A percentile compares a stretch with the other conserved stretches of the same genome.
Evolutionary conservation across 2,113 vertebrate species (phyloP).

Genomic region (Nyctibius bracteatus): DNA sequence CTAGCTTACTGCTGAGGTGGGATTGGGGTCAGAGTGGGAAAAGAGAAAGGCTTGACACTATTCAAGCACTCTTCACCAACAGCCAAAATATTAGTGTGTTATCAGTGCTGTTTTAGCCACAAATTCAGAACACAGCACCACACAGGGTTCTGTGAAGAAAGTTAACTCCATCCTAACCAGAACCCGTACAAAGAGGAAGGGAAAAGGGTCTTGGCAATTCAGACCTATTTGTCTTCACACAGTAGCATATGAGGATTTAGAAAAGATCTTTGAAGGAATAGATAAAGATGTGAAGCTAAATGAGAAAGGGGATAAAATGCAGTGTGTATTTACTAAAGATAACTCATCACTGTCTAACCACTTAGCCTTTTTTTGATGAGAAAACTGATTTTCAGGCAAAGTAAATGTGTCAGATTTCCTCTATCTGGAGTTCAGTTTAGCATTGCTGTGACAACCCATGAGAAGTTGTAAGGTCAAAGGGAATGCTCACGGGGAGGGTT

Average conservation of each 20-base stretch:
- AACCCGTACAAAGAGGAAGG: neutral
- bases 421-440: conserved; percentile 22
- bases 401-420: conserved; percentile 26
- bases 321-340: conserved; percentile 1
- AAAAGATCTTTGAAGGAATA: conserved; percentile 4
- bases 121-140: neutral
- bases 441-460: conserved; percentile 7
- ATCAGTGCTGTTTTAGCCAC: neutral
- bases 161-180: neutral
- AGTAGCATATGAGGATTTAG: neutral
- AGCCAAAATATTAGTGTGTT: neutral
- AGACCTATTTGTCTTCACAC: neutral
- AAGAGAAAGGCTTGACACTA: neutral
- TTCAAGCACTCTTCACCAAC: neutral
- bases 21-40: no score
- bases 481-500: neutral
- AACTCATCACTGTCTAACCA: conserved; percentile 34
- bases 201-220: neutral
- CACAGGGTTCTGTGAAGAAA: neutral
- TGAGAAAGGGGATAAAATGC: conserved; percentile 46
- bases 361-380: conserved; percentile 11
- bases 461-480: conserved; percentile 26
- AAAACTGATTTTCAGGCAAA: conserved; percentile 35
- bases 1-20: neutral
- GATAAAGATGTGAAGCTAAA: conserved; percentile 32